These are phyloP conservation scores for Siderastrea siderea DNA, from an alignment of 92 coral and sea anemone species.

Conservation along the genomic window DNA sequence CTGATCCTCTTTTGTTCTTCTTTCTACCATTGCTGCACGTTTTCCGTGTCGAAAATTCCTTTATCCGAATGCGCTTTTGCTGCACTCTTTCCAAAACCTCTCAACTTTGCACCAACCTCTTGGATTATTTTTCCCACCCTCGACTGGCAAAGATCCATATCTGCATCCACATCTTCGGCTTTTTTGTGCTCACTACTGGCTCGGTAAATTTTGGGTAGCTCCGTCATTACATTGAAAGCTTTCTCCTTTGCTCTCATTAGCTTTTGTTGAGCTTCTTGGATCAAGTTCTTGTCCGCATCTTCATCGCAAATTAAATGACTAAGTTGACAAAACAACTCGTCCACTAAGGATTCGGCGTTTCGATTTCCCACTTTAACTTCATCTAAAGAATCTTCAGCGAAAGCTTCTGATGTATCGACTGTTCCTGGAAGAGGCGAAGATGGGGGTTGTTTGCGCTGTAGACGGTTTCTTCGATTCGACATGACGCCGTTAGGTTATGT, in stretches of 20 bases:
- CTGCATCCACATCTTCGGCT: not conserved
- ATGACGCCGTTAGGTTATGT: too few relatives aligned
- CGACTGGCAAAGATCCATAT: conserved; percentile 10
- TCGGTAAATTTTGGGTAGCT: not conserved
- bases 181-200: not conserved
- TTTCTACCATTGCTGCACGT: not conserved
- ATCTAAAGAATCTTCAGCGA: too few relatives aligned
- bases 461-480: too few relatives aligned
- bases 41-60: not conserved
- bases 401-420: too few relatives aligned
- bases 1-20: not conserved
- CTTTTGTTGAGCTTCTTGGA: not conserved
- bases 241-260: not conserved
- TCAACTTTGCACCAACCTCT: conserved; percentile 2
- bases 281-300: not conserved
- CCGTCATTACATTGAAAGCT: not conserved
- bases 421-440: too few relatives aligned
- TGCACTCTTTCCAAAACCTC: conserved; percentile 1
- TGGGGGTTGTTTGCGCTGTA: too few relatives aligned
- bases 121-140: not conserved
- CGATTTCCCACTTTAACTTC: not conserved
- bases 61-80: not conserved
- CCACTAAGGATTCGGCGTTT: too few relatives aligned
- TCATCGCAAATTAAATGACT: not conserved
- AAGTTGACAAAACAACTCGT: not conserved